Evolutionary conservation across 2,888 invertebrate species (phyloP).

Genomic region (Heliconius ismenius): DNA sequence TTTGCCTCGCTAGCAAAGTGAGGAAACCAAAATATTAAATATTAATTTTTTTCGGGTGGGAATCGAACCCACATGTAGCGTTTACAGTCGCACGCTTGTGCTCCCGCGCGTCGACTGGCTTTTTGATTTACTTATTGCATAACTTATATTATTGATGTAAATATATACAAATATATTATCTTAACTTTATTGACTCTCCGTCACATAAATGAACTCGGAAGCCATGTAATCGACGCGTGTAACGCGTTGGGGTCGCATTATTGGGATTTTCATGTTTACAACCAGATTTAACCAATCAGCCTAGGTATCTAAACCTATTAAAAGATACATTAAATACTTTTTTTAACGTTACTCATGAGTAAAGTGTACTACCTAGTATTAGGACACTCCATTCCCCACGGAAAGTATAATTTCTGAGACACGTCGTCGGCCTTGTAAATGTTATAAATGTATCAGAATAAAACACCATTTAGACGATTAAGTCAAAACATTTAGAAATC

Average conservation of each 20-base stretch:
- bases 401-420: too few species aligned
- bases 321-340: neutral
- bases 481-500: conserved; percentile 18
- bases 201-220: conserved; percentile 11
- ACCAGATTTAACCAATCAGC: conserved; percentile 4
- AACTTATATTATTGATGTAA: too few species aligned
- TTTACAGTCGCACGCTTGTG: too few species aligned
- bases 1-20: too few species aligned
- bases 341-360: too few species aligned
- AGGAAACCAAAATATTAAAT: too few species aligned
- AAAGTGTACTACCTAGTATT: too few species aligned
- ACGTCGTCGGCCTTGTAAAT: neutral
- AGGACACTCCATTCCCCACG: too few species aligned
- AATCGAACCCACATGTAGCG: too few species aligned
- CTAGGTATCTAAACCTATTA: neutral
- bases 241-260: conserved; percentile 17
- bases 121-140: too few species aligned
- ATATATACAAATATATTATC: neutral
- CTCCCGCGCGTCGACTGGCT: too few species aligned
- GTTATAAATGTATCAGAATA: neutral
- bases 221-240: conserved; percentile 16
- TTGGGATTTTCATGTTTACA: conserved; percentile 23
- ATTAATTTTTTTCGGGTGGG: too few species aligned
- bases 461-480: conserved; percentile 9
- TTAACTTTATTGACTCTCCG: neutral